phyloP scores from a whole-genome alignment of 64 coral and sea anemone genomes.

The Catalaphyllia jardinei region DNA sequence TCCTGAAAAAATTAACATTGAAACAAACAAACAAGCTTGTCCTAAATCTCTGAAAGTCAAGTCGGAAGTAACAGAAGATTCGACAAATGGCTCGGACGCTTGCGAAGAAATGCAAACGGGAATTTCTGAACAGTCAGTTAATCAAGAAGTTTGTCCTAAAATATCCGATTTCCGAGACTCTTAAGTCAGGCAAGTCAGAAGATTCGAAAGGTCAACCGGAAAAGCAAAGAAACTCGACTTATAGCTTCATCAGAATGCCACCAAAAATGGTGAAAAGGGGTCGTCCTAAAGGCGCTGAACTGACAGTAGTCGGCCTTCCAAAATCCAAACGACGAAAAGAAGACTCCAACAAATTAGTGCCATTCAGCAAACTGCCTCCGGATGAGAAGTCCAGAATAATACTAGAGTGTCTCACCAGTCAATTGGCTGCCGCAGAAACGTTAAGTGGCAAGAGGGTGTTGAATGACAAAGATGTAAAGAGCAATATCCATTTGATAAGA shows the following conservation, averaged over 20 bases:
- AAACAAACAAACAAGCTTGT: too few species aligned
- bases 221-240: background rate
- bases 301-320: conserved; percentile 60
- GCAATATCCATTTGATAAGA: conserved; percentile 47
- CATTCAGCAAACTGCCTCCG: conserved; percentile 50
- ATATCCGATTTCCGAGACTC: too few species aligned
- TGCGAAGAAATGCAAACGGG: background rate
- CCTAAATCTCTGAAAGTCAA: too few species aligned
- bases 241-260: conserved; percentile 52
- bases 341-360: conserved; percentile 35
- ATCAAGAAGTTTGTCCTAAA: conserved; percentile 28
- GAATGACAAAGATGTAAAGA: conserved; percentile 39
- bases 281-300: conserved; percentile 58
- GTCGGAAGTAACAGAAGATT: too few species aligned
- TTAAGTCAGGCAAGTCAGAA: too few species aligned
- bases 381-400: conserved; percentile 36
- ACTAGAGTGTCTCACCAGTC: conserved; percentile 27
- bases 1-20: too few species aligned
- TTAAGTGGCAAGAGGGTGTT: conserved; percentile 42
- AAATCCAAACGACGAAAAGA: conserved; percentile 48
- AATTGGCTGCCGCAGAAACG: conserved; percentile 46
- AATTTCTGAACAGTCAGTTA: conserved; percentile 1
- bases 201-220: background rate
- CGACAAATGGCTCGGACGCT: background rate
- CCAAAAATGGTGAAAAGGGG: conserved; percentile 66